Evolutionary conservation across 2,797 vertebrate species (phyloP).

Genomic region (Anabacerthia variegaticeps): DNA sequence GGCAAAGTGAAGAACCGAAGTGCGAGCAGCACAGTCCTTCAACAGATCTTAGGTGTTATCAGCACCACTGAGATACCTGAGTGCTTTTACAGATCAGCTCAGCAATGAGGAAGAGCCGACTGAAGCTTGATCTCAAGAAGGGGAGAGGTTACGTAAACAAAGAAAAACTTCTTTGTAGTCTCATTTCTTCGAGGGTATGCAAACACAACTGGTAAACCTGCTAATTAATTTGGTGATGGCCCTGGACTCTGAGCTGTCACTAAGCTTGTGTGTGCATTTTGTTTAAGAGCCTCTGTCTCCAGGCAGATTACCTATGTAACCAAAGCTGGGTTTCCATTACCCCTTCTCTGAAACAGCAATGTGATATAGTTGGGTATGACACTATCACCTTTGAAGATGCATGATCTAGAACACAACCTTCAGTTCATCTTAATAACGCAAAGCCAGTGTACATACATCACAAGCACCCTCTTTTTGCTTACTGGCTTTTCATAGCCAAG

Average conservation of each 20-base stretch:
- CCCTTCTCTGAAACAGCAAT: background rate
- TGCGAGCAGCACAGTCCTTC: background rate
- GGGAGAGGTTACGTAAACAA: slow-evolving; percentile 34
- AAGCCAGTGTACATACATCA: background rate
- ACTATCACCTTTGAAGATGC: background rate
- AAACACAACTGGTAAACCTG: slow-evolving; percentile 8
- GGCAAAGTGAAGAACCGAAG: background rate
- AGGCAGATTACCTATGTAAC: background rate
- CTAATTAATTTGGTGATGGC: slow-evolving; percentile 7
- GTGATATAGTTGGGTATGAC: background rate
- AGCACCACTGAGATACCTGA: background rate
- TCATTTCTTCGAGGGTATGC: background rate
- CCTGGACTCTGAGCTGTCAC: slow-evolving; percentile 44
- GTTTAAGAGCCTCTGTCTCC: background rate
- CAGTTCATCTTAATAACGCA: background rate
- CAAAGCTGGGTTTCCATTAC: slow-evolving; percentile 11
- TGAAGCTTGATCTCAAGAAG: background rate
- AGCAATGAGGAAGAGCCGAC: slow-evolving; percentile 12
- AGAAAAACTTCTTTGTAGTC: background rate
- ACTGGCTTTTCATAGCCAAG: background rate
- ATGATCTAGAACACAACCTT: background rate
- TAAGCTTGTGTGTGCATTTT: background rate
- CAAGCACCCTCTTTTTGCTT: background rate
- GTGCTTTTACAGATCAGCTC: background rate
- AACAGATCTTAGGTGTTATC: background rate